Percentiles rank a stretch among this genome's conserved stretches.
Evolutionary conservation across 2,888 invertebrate species (phyloP).

Genomic region (Drosophila quinaria): DNA sequence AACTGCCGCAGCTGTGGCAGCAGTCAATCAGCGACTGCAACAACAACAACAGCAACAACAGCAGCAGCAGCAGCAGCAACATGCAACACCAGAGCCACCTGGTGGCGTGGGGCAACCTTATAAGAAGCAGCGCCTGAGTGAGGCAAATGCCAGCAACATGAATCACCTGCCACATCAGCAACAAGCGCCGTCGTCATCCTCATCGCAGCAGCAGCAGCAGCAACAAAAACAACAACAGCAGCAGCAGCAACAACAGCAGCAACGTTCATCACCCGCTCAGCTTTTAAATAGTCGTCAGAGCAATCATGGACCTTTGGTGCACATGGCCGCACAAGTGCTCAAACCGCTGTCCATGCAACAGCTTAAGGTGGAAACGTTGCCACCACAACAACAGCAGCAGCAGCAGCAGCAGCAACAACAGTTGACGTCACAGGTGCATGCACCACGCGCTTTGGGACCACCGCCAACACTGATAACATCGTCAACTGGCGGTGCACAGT

Average conservation of each 20-base stretch:
- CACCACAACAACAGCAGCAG: slow-evolving; percentile 71
- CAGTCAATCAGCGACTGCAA: slow-evolving; percentile 82
- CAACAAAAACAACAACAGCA: slow-evolving; percentile 84
- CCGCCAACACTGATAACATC: slow-evolving; percentile 38
- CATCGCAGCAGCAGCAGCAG: slow-evolving; percentile 71
- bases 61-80: slow-evolving; percentile 68
- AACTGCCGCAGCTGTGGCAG: slow-evolving; percentile 65
- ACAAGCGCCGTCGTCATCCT: slow-evolving; percentile 78
- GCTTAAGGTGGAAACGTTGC: slow-evolving; percentile 89
- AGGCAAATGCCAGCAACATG: slow-evolving; percentile 72
- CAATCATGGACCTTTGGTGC: slow-evolving; percentile 58
- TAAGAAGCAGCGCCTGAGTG: slow-evolving; percentile 83
- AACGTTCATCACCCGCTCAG: slow-evolving; percentile 86
- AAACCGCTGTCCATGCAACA: slow-evolving; percentile 84
- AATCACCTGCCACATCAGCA: slow-evolving; percentile 84
- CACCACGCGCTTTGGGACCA: slow-evolving; percentile 31
- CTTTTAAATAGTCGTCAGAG: slow-evolving; percentile 78
- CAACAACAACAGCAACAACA: slow-evolving; percentile 85
- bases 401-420: slow-evolving; percentile 64
- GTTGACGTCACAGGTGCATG: slow-evolving; percentile 32
- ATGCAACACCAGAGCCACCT: slow-evolving; percentile 84
- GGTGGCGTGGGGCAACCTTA: slow-evolving; percentile 84
- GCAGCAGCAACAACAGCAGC: slow-evolving; percentile 78
- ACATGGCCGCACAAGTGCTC: slow-evolving; percentile 50
- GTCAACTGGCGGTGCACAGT: slow-evolving; percentile 22